A percentile compares a stretch with the other conserved stretches of the same genome.
phyloP scores from a whole-genome alignment of 2,113 vertebrate species.

The Loxodonta africana region DNA sequence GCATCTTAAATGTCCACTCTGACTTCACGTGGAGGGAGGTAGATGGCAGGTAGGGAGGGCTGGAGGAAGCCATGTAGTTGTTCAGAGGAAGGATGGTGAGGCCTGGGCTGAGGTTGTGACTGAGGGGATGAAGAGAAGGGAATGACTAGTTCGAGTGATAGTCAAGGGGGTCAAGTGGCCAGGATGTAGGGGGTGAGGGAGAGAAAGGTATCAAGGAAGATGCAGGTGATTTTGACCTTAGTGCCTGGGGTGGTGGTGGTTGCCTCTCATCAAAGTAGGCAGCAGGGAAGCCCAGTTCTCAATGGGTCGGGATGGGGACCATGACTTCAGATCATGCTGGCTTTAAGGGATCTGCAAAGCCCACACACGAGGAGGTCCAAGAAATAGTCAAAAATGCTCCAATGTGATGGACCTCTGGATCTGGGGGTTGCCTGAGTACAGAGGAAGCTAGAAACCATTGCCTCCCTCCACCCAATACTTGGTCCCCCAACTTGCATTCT shows the following conservation, averaged over 20 bases:
- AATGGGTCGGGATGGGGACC: not conserved
- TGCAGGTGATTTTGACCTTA: not conserved
- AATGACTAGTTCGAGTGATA: not conserved
- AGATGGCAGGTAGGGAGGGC: not conserved
- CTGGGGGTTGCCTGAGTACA: not conserved
- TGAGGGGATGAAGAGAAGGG: not conserved
- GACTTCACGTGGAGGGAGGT: not conserved
- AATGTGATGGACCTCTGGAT: not conserved
- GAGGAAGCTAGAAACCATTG: not conserved
- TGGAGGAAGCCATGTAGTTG: not conserved
- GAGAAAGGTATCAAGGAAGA: not conserved
- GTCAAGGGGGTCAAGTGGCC: not conserved
- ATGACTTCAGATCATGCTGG: not conserved
- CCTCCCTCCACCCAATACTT: not conserved
- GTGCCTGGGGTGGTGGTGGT: not conserved
- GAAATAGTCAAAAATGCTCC: not conserved
- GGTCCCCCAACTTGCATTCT: not conserved
- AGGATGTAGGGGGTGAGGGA: not conserved
- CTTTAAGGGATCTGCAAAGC: not conserved
- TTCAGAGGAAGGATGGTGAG: not conserved
- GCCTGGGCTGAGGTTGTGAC: not conserved
- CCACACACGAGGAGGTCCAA: not conserved
- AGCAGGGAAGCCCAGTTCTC: not conserved
- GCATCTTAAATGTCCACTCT: not conserved
- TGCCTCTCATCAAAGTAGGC: not conserved